Conservation (phyloP, 2,113 vertebrate genomes). For the Corythaixoides concolor region DNA sequence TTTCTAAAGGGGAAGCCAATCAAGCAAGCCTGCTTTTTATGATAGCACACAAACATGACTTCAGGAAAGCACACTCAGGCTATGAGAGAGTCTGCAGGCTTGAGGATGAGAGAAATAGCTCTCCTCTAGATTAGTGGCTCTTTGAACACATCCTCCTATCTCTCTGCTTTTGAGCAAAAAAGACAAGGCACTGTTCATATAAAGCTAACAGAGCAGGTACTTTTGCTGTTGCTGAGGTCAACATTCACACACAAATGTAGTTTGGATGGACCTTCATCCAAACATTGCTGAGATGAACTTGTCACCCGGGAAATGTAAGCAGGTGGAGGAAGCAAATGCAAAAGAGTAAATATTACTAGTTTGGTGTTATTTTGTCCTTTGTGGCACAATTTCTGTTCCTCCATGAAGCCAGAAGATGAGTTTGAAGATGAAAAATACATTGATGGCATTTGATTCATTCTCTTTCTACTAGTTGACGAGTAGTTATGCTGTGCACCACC, state of each 20-base stretch:
- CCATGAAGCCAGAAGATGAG: neutral
- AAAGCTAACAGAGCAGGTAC: neutral
- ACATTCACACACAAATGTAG: neutral
- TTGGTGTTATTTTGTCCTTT: neutral
- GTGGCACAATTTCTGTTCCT: neutral
- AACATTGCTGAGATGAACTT: neutral
- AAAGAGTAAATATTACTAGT: neutral
- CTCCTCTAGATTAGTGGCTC: neutral
- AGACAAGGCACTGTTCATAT: neutral
- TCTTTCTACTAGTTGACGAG: neutral
- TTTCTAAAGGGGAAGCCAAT: neutral
- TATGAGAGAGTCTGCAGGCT: accelerated
- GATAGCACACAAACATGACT: neutral
- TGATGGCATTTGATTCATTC: neutral
- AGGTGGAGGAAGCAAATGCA: neutral
- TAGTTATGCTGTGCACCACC: neutral
- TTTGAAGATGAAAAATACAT: neutral
- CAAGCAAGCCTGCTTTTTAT: neutral
- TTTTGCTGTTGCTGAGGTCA: neutral
- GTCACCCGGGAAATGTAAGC: neutral
- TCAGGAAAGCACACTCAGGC: neutral
- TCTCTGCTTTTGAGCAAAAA: neutral
- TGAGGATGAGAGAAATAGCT: neutral
- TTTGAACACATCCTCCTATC: neutral
- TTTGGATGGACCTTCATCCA: neutral